phyloP scores from a whole-genome alignment of 2,888 invertebrate genomes.

The Panzeria rudis region DNA sequence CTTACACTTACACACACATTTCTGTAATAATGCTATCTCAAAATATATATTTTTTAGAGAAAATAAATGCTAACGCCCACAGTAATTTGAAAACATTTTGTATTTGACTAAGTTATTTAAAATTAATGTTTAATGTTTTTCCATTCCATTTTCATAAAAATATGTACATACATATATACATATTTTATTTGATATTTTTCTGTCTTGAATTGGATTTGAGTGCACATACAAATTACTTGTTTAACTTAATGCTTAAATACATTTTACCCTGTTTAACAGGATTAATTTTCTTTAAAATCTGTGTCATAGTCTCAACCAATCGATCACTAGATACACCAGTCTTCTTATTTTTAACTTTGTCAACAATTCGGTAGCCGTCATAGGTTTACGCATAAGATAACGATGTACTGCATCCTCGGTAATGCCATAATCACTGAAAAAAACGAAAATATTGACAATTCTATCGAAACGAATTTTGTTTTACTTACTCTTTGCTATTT shows the following conservation, averaged over 20 bases:
- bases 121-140: no score
- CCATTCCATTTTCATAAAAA: no score
- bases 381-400: no score
- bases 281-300: slow-evolving; percentile 96
- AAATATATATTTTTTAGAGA: no score
- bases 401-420: slow-evolving; percentile 98
- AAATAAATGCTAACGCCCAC: no score
- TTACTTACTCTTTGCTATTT: slow-evolving; percentile 82
- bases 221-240: slow-evolving; percentile 73
- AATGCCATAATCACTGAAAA: slow-evolving; percentile 91
- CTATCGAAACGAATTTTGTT: neutral
- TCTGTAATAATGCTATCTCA: no score
- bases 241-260: slow-evolving; percentile 93
- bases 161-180: no score
- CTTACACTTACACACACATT: no score
- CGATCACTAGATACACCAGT: slow-evolving; percentile 95
- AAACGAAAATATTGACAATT: neutral
- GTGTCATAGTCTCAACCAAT: slow-evolving; percentile 96
- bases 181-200: slow-evolving; percentile 8
- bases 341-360: slow-evolving; percentile 98
- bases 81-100: no score
- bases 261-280: slow-evolving; percentile 96
- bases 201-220: no score
- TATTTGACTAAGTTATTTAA: no score
- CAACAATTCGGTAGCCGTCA: slow-evolving; percentile 95